Evolutionary conservation across 2,888 invertebrate genomes (phyloP).

Genomic region (Ptychoptera contaminata): DNA sequence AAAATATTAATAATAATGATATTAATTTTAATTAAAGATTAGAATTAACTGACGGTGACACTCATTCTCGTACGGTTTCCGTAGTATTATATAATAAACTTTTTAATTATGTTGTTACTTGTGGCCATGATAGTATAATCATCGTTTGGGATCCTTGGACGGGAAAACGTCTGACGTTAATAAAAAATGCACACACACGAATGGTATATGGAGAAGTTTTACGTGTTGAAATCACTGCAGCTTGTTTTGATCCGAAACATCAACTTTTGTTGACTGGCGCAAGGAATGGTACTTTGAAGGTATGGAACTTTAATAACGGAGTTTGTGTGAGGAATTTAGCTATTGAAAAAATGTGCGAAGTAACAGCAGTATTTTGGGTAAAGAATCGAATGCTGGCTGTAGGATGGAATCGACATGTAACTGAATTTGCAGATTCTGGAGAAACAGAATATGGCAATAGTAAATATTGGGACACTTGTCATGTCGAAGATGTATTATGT

Average conservation of each 20-base stretch:
- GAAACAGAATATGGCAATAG: constrained; percentile 38
- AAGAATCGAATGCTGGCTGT: constrained; percentile 49
- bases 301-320: constrained; percentile 78
- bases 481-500: constrained; percentile 59
- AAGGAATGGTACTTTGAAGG: constrained; percentile 54
- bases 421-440: constrained; percentile 44
- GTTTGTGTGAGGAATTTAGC: constrained; percentile 52
- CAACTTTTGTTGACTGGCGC: constrained; percentile 65
- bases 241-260: constrained; percentile 56
- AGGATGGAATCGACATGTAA: constrained; percentile 62
- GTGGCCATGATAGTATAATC: constrained; percentile 63
- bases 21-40: constrained; percentile 22
- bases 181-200: constrained; percentile 53
- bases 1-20: too few species aligned
- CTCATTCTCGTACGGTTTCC: constrained; percentile 54
- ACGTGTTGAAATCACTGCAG: constrained; percentile 59
- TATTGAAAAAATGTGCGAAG: constrained; percentile 42
- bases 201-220: constrained; percentile 46
- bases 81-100: constrained; percentile 59
- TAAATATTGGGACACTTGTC: constrained; percentile 55
- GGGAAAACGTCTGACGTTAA: constrained; percentile 49
- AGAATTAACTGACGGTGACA: constrained; percentile 55
- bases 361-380: constrained; percentile 41
- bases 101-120: constrained; percentile 58
- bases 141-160: constrained; percentile 65